phyloP scores from a whole-genome alignment of 2,113 vertebrate genomes.

The Addax nasomaculatus region DNA sequence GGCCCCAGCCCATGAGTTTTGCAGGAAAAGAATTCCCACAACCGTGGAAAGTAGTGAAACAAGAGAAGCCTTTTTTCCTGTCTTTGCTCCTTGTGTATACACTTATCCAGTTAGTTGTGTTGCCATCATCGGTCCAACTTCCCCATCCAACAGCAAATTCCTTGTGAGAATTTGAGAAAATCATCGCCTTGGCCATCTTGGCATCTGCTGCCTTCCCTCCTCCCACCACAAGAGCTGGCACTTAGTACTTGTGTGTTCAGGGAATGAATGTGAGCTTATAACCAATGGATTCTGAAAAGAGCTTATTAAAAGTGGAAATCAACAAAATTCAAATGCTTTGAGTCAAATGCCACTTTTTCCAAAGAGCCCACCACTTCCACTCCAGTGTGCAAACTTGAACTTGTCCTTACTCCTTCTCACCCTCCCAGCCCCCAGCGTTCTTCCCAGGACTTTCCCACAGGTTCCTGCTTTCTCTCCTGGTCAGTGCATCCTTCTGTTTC shows the following conservation, averaged over 20 bases:
- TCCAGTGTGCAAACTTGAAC: not conserved
- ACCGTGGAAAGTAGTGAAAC: not conserved
- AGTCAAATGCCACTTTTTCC: not conserved
- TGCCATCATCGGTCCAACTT: no score
- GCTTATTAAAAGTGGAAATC: not conserved
- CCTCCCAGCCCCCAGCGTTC: accelerated
- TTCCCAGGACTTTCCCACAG: not conserved
- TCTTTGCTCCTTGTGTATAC: not conserved
- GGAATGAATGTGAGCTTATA: not conserved
- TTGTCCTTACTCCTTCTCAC: not conserved
- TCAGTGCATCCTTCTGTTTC: not conserved
- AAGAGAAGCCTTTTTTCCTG: not conserved
- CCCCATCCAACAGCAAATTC: not conserved
- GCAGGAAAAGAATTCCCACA: not conserved
- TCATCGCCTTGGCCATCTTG: not conserved
- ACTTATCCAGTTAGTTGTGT: no score
- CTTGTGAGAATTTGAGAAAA: not conserved
- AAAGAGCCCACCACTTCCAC: not conserved
- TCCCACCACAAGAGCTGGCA: not conserved
- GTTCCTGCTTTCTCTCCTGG: not conserved
- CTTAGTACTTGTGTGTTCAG: not conserved
- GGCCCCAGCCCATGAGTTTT: not conserved
- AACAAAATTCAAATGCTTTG: not conserved
- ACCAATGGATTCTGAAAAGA: not conserved
- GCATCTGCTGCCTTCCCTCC: no score